Base-by-base conservation (phyloP, 2,113 vertebrate species). In the Pseudorasbora parva region DNA sequence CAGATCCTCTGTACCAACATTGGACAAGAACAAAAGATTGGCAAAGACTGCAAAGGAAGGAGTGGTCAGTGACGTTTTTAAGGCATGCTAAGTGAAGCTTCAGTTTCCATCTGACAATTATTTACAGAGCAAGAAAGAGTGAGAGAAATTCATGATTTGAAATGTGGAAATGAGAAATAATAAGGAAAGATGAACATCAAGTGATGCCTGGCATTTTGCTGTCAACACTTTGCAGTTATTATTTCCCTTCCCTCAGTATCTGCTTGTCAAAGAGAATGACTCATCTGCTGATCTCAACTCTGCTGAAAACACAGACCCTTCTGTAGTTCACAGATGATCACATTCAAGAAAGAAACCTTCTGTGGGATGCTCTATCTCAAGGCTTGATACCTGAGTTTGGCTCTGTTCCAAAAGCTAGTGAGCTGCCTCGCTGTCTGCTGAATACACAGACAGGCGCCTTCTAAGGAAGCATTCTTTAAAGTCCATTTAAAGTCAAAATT, bases 201-300 rank as follows among this genome's bases (percentile, higher is more conserved):
- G 30, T 64, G 57, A 79, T 62, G 77, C 57, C 14, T 79, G 57
- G 41, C 78, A 81, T 69, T 81, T 69, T 33, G 62, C 78, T 69
- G 64, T 81, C 64, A 69, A 56, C 3, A 19, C 45, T 33, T 69
- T 81, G 43, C 62, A n/a, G 64, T 41, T 37, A 81, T 69, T 81
- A 56, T 81, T 81, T 69, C 64, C 47, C 64, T n/a, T 54, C 27
- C 43, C 78, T 69, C 62, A 41, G 62, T 54, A 54, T 69, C 62
- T 81, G 78, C 78, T 69, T 54, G 62, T 81, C 78, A 81, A 54
- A 81, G 47, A n/a, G 64, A 68, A 54, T 69, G 62, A 81, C 43
- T 81, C 78, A 81, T 68, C 30, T 21, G 78, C 78, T 23, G 78
- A 81, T 81, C 47, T 69, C 30, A 14, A 30, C 74, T 57, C 27